Conservation (phyloP, 2,113 vertebrate species). For the Nesogale talazaci region DNA sequence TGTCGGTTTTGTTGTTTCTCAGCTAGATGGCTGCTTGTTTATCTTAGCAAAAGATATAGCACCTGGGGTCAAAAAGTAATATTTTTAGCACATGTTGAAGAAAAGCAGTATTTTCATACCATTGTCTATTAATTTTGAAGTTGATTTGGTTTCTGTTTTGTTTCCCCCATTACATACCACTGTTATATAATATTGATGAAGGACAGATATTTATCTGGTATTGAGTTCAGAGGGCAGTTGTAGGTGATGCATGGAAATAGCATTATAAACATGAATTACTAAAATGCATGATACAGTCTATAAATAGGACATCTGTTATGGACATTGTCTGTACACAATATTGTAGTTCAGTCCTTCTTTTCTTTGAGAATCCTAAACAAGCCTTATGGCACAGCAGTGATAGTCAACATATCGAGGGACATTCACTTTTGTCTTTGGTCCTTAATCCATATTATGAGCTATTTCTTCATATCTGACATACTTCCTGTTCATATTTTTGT, state of each 20-base stretch:
- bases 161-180: not conserved
- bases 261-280: no score
- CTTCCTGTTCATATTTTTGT: not conserved
- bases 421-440: not conserved
- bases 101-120: not conserved
- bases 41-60: no score
- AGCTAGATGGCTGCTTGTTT: no score
- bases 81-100: no score
- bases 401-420: not conserved
- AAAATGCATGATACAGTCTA: not conserved
- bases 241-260: not conserved
- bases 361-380: not conserved
- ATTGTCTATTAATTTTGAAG: constrained; percentile 26
- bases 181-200: not conserved
- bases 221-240: not conserved
- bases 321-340: not conserved
- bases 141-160: not conserved
- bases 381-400: not conserved
- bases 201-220: not conserved
- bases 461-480: not conserved
- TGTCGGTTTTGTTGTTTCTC: no score
- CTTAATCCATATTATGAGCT: not conserved
- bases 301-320: not conserved
- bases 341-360: not conserved
- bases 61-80: no score